Evolutionary conservation across 2,797 vertebrate species (phyloP).

Genomic region (Channa striata): DNA sequence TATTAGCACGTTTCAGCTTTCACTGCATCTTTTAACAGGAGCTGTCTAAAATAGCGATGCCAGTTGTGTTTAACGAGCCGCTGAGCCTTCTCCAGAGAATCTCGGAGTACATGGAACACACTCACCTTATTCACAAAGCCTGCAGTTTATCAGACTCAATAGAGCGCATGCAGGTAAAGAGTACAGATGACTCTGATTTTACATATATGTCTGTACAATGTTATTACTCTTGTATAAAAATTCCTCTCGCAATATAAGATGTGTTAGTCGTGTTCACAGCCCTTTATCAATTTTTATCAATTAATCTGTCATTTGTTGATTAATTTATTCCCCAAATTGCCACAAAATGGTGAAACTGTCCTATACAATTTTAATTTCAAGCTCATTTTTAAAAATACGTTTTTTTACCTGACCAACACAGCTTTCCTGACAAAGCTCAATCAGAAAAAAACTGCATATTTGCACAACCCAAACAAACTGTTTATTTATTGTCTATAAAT

Average conservation of each 20-base stretch:
- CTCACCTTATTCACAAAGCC: slow-evolving; percentile 93
- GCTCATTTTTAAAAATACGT: background rate
- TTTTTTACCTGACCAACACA: background rate
- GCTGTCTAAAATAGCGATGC: slow-evolving; percentile 98
- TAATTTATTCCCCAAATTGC: background rate
- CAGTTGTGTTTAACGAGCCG: slow-evolving; percentile 96
- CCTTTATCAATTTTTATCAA: no score
- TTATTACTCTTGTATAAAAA: background rate
- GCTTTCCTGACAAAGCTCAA: background rate
- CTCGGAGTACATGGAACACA: slow-evolving; percentile 98
- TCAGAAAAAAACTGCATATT: background rate
- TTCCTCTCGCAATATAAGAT: background rate
- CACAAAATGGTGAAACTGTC: background rate
- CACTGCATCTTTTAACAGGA: slow-evolving; percentile 81
- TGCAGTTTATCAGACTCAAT: slow-evolving; percentile 88
- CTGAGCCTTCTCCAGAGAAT: slow-evolving; percentile 97
- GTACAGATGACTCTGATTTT: background rate
- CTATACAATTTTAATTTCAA: background rate
- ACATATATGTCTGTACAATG: background rate
- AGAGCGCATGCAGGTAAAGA: slow-evolving; percentile 93
- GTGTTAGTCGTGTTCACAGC: background rate
- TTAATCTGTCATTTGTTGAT: background rate
- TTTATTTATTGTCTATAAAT: background rate
- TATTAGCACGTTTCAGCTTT: no score
- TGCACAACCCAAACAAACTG: background rate